Conservation (phyloP, 2,797 vertebrate genomes). For the Enteromius argenteus region DNA sequence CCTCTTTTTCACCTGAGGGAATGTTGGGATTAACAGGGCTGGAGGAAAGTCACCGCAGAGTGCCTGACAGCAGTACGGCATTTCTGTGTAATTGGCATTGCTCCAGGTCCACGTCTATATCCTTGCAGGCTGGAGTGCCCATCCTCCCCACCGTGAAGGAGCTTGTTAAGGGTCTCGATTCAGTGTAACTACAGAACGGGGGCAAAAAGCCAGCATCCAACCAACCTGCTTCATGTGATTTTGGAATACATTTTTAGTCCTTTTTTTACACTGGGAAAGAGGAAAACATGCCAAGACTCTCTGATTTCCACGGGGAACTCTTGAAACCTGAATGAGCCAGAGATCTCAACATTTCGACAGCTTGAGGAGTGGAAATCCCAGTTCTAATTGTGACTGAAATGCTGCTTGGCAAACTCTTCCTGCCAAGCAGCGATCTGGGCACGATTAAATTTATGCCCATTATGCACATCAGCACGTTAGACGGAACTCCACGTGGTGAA, state of each 20-base stretch:
- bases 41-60: constrained; percentile 49
- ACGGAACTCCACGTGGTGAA: constrained; percentile 17
- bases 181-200: constrained; percentile 54
- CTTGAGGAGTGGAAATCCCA: constrained; percentile 49
- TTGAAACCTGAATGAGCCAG: constrained; percentile 45
- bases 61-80: constrained; percentile 45
- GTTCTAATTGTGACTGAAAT: constrained; percentile 64
- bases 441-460: constrained; percentile 45
- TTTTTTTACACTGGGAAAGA: constrained; percentile 16
- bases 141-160: constrained; percentile 45
- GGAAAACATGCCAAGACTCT: constrained; percentile 47
- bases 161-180: constrained; percentile 56
- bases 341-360: constrained; percentile 55
- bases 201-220: constrained; percentile 51
- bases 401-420: constrained; percentile 54
- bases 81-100: constrained; percentile 64
- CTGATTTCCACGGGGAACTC: constrained; percentile 58
- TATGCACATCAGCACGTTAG: constrained; percentile 41
- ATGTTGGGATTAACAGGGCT: constrained; percentile 58
- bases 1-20: constrained; percentile 45
- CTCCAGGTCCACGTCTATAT: constrained; percentile 54
- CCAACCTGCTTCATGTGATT: constrained; percentile 55
- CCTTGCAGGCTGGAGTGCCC: constrained; percentile 45
- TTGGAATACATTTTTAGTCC: constrained; percentile 46
- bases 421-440: constrained; percentile 50